Conservation (phyloP, 2,888 invertebrate species). For the Drosophila mimetica region DNA sequence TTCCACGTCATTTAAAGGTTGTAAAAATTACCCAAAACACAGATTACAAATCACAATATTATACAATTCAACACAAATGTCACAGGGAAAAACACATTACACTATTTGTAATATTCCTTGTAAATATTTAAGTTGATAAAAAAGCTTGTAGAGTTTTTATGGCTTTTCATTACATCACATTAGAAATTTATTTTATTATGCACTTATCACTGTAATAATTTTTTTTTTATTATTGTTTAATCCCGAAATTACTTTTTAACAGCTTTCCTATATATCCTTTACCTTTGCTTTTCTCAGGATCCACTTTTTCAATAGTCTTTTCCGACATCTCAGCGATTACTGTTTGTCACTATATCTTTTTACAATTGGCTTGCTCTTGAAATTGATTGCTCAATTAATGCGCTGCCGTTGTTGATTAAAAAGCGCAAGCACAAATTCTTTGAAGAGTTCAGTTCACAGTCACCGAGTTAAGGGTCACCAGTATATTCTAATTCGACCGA, state of each 20-base stretch:
- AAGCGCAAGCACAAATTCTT: conserved; percentile 12
- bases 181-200: background rate
- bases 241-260: background rate
- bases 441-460: conserved; percentile 14
- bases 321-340: conserved; percentile 21
- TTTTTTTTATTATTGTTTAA: background rate
- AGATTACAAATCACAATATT: background rate
- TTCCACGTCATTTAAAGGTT: background rate
- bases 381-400: conserved; percentile 42
- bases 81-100: background rate
- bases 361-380: conserved; percentile 31
- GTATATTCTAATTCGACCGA: conserved; percentile 13
- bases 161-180: background rate
- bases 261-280: background rate
- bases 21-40: background rate
- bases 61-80: background rate
- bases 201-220: background rate
- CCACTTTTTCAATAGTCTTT: conserved; percentile 14
- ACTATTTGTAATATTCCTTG: background rate
- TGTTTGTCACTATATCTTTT: conserved; percentile 1
- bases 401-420: conserved; percentile 25
- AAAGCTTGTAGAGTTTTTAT: too few species aligned
- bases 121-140: too few species aligned
- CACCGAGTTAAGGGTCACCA: background rate
- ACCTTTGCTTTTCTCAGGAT: conserved; percentile 39